phyloP scores from a whole-genome alignment of 1,140 invertebrate genomes.

The Arion vulgaris region DNA sequence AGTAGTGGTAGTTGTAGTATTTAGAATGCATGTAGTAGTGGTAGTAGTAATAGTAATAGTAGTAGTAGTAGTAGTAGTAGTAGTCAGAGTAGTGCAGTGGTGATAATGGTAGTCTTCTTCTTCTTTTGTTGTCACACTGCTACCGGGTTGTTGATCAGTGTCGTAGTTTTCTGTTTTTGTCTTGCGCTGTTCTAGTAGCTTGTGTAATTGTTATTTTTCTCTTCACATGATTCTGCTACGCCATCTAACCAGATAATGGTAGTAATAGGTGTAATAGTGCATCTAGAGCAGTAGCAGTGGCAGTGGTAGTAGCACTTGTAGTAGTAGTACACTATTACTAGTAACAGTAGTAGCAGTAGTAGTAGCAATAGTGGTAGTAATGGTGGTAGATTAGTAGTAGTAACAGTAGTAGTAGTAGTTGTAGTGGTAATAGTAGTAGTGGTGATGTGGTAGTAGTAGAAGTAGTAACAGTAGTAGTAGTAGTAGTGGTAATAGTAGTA shows the following conservation, averaged over 20 bases:
- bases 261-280: conserved; percentile 17
- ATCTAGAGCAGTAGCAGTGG: background rate
- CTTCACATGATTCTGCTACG: no score
- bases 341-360: background rate
- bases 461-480: conserved; percentile 3
- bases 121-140: no score
- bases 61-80: background rate
- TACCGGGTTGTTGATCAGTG: no score
- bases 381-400: no score
- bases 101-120: no score
- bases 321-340: background rate
- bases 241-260: no score
- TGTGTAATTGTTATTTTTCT: no score
- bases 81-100: background rate
- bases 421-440: conserved; percentile 8
- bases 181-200: no score
- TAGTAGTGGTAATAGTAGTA: background rate
- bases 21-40: background rate
- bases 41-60: conserved; percentile 27
- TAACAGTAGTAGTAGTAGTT: conserved; percentile 7
- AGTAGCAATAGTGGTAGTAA: background rate
- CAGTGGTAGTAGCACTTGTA: no score
- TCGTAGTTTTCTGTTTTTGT: no score
- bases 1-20: conserved; percentile 24
- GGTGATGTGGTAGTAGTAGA: no score